Evolutionary conservation across 2,113 vertebrate species (phyloP).

Genomic region (Bubo blakistoni): DNA sequence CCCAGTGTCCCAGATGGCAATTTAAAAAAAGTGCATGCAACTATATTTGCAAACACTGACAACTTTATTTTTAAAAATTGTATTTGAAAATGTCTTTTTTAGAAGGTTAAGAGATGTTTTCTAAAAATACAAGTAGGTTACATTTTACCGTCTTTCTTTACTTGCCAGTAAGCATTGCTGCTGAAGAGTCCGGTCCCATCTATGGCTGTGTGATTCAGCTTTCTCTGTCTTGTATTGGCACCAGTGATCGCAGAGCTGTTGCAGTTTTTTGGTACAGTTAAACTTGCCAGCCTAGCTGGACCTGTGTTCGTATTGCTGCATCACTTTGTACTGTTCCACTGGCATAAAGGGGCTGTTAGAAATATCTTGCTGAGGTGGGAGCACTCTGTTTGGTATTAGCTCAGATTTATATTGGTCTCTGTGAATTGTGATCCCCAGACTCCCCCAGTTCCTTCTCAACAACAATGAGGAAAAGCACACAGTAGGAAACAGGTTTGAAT

Average conservation of each 20-base stretch:
- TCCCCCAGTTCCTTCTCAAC: not conserved
- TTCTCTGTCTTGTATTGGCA: not conserved
- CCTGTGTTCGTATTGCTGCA: not conserved
- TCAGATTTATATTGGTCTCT: not conserved
- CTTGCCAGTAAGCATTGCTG: not conserved
- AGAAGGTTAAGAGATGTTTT: not conserved
- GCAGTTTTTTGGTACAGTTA: not conserved
- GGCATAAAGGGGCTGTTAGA: not conserved
- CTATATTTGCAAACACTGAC: not conserved
- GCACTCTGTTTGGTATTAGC: not conserved
- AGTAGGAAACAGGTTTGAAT: not conserved
- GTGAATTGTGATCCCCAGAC: not conserved
- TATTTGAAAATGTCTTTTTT: not conserved
- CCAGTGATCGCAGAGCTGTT: not conserved
- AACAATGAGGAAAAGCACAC: not conserved
- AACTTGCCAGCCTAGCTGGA: not conserved
- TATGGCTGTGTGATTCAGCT: not conserved
- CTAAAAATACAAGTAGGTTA: not conserved
- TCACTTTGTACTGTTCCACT: not conserved
- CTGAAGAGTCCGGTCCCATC: not conserved
- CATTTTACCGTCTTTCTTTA: slow-evolving; percentile 17
- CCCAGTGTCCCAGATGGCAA: not conserved
- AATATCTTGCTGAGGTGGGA: not conserved
- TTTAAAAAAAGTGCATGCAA: not conserved
- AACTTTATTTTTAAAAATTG: not conserved